These are phyloP conservation scores for Chiridota heheva DNA, from an alignment of 35 echinoderm and acorn worm genomes.

Conservation along the genomic window DNA sequence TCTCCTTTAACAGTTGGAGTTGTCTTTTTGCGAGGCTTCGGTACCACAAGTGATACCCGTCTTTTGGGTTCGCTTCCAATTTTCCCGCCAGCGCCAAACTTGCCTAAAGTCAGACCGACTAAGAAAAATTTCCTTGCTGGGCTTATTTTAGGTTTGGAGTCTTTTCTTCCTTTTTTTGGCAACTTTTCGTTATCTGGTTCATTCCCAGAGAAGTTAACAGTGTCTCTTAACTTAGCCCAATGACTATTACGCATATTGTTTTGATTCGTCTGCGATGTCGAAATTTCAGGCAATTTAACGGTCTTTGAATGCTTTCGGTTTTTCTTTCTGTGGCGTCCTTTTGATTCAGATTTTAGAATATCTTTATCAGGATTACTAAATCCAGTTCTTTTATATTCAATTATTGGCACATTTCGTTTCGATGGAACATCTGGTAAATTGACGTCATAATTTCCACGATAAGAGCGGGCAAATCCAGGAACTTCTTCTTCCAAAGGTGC, in stretches of 20 bases:
- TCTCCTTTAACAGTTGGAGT: background rate
- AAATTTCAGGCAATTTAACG: background rate
- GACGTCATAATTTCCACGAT: too few species aligned
- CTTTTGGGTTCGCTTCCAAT: background rate
- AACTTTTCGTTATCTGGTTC: background rate
- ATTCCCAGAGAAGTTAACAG: background rate
- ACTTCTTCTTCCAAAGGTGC: background rate
- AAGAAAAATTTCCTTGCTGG: conserved; percentile 10
- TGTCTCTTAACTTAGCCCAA: background rate
- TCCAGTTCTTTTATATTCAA: conserved; percentile 11
- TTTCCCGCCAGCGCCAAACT: background rate
- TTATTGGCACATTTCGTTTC: background rate
- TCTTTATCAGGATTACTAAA: background rate
- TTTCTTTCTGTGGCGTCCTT: background rate
- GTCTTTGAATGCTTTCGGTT: background rate
- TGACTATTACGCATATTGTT: background rate
- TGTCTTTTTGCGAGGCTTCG: too few species aligned
- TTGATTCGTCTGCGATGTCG: background rate
- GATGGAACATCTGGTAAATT: background rate
- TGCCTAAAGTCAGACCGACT: conserved; percentile 3
- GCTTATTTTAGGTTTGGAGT: background rate
- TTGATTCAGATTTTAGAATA: background rate
- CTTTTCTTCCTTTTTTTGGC: background rate
- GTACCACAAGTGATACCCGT: background rate
- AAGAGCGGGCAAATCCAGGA: too few species aligned